phyloP scores from a whole-genome alignment of 1,140 invertebrate genomes.

The Tribolium castaneum region DNA sequence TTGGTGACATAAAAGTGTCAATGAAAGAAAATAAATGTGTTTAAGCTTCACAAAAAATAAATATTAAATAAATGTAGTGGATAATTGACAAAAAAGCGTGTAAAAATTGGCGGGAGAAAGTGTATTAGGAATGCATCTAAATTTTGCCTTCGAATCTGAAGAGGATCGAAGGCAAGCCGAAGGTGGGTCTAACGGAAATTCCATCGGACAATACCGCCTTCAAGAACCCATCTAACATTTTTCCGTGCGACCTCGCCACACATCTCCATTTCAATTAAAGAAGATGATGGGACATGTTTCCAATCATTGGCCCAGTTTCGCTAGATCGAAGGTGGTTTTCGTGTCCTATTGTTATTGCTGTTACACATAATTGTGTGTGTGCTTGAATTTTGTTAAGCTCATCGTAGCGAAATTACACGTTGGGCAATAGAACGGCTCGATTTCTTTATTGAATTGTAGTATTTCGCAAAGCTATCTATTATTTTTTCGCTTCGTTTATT shows the following conservation, averaged over 20 bases:
- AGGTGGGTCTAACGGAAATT: slow-evolving; percentile 31
- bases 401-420: slow-evolving; percentile 35
- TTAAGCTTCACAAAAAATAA: not conserved
- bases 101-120: not conserved
- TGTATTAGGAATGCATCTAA: not conserved
- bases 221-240: not conserved
- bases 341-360: slow-evolving; percentile 17
- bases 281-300: slow-evolving; percentile 40
- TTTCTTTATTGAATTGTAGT: slow-evolving; percentile 27
- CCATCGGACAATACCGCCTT: slow-evolving; percentile 6
- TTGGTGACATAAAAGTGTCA: too few relatives aligned
- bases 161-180: not conserved
- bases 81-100: not conserved
- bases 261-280: slow-evolving; percentile 37
- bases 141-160: slow-evolving; percentile 7
- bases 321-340: slow-evolving; percentile 6
- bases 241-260: slow-evolving; percentile 16
- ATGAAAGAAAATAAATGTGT: too few relatives aligned
- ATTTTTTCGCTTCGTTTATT: slow-evolving; percentile 5
- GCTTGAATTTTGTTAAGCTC: slow-evolving; percentile 33
- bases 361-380: slow-evolving; percentile 17
- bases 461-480: slow-evolving; percentile 27
- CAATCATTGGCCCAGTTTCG: slow-evolving; percentile 36
- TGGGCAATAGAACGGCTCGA: slow-evolving; percentile 13
- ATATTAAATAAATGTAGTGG: not conserved